Evolutionary conservation across 2,113 vertebrate genomes (phyloP).

Genomic region (Girardinichthys multiradiatus): DNA sequence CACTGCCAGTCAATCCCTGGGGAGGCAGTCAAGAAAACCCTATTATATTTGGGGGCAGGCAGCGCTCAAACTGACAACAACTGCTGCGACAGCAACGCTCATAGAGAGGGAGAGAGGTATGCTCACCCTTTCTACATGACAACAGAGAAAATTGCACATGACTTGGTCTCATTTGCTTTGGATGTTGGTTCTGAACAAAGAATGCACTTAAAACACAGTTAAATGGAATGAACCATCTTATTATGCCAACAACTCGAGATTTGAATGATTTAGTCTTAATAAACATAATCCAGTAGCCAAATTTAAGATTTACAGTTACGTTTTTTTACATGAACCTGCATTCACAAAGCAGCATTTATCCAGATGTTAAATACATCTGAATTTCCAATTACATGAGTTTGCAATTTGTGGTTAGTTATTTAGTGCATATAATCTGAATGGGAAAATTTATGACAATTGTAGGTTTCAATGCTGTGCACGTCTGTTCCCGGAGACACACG

Average conservation of each 20-base stretch:
- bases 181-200: slow-evolving; percentile 41
- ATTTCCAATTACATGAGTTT: slow-evolving; percentile 17
- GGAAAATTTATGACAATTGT: slow-evolving; percentile 34
- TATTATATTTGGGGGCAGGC: slow-evolving; percentile 81
- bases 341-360: slow-evolving; percentile 9
- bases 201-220: slow-evolving; percentile 36
- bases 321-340: neutral
- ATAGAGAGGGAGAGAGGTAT: slow-evolving; percentile 45
- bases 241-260: slow-evolving; percentile 26
- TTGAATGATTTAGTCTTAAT: neutral
- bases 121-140: slow-evolving; percentile 61
- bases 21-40: slow-evolving; percentile 78
- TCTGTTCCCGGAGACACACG: neutral
- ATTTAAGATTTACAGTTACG: slow-evolving; percentile 7
- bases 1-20: slow-evolving; percentile 74
- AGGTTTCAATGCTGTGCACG: slow-evolving; percentile 13
- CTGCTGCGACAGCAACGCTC: slow-evolving; percentile 80
- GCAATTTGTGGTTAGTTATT: slow-evolving; percentile 48
- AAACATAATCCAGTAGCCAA: neutral
- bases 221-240: slow-evolving; percentile 30
- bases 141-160: slow-evolving; percentile 66
- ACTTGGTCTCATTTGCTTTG: slow-evolving; percentile 63
- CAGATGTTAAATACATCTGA: slow-evolving; percentile 10
- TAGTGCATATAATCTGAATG: slow-evolving; percentile 20
- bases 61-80: slow-evolving; percentile 80